Percentiles rank a stretch among this genome's conserved stretches.
Conservation (phyloP, 2,113 vertebrate species). For the Thunnus maccoyii region DNA sequence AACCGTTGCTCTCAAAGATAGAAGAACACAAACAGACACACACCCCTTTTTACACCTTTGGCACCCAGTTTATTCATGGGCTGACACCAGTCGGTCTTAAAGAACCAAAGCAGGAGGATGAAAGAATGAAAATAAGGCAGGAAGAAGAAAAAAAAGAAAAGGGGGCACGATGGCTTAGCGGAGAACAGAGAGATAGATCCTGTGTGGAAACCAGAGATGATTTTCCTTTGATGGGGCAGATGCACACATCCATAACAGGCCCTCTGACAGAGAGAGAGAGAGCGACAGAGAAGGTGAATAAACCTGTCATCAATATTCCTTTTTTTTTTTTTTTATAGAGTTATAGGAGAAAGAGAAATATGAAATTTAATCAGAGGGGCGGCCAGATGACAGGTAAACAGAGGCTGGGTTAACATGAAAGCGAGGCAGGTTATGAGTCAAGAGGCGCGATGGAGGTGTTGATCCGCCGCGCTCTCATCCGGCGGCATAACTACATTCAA, state of each 20-base stretch:
- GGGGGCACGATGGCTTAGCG: constrained; percentile 15
- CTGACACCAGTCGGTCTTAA: constrained; percentile 55
- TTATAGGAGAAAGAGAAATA: not conserved
- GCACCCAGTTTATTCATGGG: constrained; percentile 37
- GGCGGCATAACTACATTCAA: not conserved
- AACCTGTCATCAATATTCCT: constrained; percentile 31
- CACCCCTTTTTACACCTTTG: constrained; percentile 30
- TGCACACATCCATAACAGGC: constrained; percentile 44
- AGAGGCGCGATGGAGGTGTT: constrained; percentile 3
- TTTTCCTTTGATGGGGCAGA: constrained; percentile 69
- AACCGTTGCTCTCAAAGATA: constrained; percentile 19
- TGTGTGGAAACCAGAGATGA: constrained; percentile 28
- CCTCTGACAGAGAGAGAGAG: constrained; percentile 9
- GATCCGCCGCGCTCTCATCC: constrained; percentile 2
- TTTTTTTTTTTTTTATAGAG: not conserved
- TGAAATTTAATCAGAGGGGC: constrained; percentile 44
- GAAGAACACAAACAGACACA: not conserved
- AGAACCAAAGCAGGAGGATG: constrained; percentile 39
- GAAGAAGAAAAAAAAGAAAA: constrained; percentile 3
- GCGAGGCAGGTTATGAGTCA: not conserved
- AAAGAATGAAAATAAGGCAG: constrained; percentile 25
- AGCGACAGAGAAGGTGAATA: constrained; percentile 20
- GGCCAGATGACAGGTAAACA: constrained; percentile 14
- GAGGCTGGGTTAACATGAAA: constrained; percentile 12
- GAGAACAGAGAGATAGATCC: constrained; percentile 33